Evolutionary conservation across 1,140 invertebrate species (phyloP).

Genomic region (Eriocheir sinensis): DNA sequence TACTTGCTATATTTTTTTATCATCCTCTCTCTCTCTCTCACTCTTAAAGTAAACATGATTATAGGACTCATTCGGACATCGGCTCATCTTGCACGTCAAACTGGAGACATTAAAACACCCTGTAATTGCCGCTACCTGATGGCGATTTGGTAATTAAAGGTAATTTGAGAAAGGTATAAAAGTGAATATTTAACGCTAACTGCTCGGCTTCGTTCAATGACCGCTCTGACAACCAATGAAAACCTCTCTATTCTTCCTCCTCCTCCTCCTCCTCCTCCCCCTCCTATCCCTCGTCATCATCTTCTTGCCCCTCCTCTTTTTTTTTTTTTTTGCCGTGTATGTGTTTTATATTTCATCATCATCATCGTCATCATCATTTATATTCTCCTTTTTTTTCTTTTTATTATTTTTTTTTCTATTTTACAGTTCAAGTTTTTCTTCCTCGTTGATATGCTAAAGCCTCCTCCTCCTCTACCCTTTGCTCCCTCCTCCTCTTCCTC

Average conservation of each 20-base stretch:
- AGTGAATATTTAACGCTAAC: background rate
- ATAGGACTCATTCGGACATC: background rate
- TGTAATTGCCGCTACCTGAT: background rate
- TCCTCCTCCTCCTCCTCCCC: background rate
- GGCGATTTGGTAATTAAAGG: background rate
- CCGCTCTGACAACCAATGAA: background rate
- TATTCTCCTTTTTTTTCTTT: too few relatives aligned
- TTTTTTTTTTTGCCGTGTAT: too few relatives aligned
- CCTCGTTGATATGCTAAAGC: background rate
- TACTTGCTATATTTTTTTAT: slow-evolving; percentile 17
- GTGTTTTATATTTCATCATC: too few relatives aligned
- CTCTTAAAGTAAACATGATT: background rate
- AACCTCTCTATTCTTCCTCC: background rate
- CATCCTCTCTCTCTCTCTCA: too few relatives aligned
- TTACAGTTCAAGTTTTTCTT: too few relatives aligned
- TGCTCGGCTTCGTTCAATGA: background rate
- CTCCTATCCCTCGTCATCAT: background rate
- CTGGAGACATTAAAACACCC: background rate
- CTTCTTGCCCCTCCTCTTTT: background rate
- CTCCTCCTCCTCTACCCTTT: background rate
- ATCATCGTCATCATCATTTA: too few relatives aligned
- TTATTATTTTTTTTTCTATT: too few relatives aligned
- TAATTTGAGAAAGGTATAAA: slow-evolving; percentile 17
- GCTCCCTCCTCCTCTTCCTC: background rate
- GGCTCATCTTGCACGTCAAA: background rate